Conservation (phyloP, 2,888 invertebrate species). For the Drosophila quinaria region DNA sequence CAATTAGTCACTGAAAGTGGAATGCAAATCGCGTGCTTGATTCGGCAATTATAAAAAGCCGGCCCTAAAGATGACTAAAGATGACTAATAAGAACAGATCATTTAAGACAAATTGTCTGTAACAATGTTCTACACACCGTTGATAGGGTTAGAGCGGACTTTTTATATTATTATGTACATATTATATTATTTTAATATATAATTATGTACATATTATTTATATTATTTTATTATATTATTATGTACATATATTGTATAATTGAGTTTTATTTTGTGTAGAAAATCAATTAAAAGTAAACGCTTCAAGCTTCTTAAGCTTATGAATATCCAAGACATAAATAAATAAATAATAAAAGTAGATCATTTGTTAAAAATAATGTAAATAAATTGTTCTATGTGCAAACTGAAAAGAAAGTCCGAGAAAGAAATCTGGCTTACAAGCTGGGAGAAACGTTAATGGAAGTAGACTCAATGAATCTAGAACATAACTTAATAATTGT, state of each 20-base stretch:
- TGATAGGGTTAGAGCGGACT: neutral
- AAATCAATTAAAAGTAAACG: neutral
- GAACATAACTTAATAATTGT: neutral
- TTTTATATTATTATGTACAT: too few relatives aligned
- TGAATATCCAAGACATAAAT: neutral
- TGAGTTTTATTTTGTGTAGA: neutral
- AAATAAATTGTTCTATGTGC: neutral
- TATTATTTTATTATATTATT: too few relatives aligned
- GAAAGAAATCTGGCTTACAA: neutral
- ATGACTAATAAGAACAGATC: constrained; percentile 9
- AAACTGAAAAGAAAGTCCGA: constrained; percentile 6
- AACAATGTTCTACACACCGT: neutral
- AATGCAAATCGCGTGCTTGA: constrained; percentile 31
- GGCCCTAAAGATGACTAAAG: constrained; percentile 18
- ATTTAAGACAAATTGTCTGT: neutral
- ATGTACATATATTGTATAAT: too few relatives aligned
- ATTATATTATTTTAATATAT: too few relatives aligned
- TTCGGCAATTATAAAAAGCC: neutral
- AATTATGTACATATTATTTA: too few relatives aligned
- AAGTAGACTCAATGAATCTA: neutral
- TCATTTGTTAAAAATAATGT: neutral
- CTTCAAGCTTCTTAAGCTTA: neutral
- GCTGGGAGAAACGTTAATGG: neutral
- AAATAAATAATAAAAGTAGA: neutral
- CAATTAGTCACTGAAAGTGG: constrained; percentile 41